Evolutionary conservation across 2,113 vertebrate genomes (phyloP).

Genomic region (Rhynchomys soricoides): DNA sequence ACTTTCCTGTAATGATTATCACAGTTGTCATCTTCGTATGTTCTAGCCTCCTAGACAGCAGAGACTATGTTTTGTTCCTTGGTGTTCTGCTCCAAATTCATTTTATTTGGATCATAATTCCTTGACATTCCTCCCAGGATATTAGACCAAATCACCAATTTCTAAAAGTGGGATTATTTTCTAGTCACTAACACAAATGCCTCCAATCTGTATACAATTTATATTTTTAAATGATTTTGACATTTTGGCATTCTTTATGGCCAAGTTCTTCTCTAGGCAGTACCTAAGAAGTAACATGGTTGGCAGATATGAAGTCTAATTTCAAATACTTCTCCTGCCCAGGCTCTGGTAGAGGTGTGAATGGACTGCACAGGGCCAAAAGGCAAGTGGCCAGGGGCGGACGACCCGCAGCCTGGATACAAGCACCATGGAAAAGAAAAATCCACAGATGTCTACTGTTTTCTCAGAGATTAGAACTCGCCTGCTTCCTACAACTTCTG

Average conservation of each 20-base stretch:
- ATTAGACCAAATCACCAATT: constrained; percentile 51
- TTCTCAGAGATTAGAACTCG: neutral
- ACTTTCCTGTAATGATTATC: neutral
- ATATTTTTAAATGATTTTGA: constrained; percentile 55
- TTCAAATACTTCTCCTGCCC: constrained; percentile 47
- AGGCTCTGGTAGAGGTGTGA: constrained; percentile 32
- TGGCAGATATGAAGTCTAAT: constrained; percentile 42
- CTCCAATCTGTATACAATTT: constrained; percentile 55
- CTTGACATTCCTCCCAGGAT: constrained; percentile 53
- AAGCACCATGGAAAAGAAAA: neutral
- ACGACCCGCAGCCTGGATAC: constrained; percentile 42
- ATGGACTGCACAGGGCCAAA: constrained; percentile 14
- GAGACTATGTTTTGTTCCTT: neutral
- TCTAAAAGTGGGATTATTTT: constrained; percentile 45
- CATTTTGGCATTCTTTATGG: constrained; percentile 41
- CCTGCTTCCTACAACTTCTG: constrained; percentile 39
- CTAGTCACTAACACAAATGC: constrained; percentile 23
- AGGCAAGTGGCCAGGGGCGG: neutral
- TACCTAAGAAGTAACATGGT: neutral
- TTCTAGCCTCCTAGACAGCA: neutral
- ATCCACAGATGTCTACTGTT: neutral
- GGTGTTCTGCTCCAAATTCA: constrained; percentile 29
- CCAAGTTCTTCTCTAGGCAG: constrained; percentile 43
- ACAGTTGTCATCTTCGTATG: neutral
- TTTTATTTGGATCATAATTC: constrained; percentile 64